A percentile compares a stretch with the other conserved stretches of the same genome.
phyloP scores from a whole-genome alignment of 2,113 vertebrate species.

The Neolamprologus devosi region DNA sequence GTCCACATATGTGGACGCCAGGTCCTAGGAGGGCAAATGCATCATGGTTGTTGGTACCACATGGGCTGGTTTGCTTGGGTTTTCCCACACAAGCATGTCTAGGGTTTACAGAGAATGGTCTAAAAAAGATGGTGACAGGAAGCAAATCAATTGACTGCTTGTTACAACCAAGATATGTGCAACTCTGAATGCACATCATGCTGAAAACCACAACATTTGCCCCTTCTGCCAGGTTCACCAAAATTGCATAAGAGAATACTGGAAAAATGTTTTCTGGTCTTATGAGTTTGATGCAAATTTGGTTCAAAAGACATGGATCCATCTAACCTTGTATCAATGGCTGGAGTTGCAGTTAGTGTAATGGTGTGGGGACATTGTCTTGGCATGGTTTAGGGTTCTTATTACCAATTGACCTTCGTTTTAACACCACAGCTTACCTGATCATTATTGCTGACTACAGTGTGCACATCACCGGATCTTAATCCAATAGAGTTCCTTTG shows the following conservation, averaged over 20 bases:
- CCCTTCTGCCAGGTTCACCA: background rate
- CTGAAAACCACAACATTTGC: background rate
- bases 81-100: background rate
- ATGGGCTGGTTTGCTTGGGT: background rate
- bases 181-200: background rate
- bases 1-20: background rate
- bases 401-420: background rate
- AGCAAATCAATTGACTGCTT: background rate
- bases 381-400: background rate
- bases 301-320: background rate
- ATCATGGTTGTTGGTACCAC: background rate
- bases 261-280: background rate
- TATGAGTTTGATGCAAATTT: background rate
- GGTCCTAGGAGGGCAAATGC: background rate
- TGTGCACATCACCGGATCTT: background rate
- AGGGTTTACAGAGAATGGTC: background rate
- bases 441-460: background rate
- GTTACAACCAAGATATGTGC: background rate
- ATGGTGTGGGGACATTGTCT: background rate
- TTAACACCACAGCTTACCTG: background rate
- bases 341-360: background rate
- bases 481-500: background rate
- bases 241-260: background rate
- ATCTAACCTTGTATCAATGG: background rate
- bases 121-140: background rate